Conservation (phyloP, 2,113 vertebrate genomes). For the Noctilio leporinus region DNA sequence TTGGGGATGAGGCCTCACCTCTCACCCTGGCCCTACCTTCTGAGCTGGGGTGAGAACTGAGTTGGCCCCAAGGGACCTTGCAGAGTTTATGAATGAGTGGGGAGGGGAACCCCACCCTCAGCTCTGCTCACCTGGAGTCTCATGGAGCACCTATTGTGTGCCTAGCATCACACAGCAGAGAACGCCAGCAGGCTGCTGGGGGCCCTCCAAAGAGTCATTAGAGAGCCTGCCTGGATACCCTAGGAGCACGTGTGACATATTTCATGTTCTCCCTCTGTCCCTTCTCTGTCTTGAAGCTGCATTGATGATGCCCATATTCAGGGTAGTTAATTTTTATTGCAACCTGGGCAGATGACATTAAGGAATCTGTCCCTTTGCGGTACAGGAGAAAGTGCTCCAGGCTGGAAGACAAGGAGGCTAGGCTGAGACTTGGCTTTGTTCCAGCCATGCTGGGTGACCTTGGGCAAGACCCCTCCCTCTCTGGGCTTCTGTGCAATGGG, state of each 20-base stretch:
- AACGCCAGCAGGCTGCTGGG: not conserved
- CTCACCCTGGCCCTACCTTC: not conserved
- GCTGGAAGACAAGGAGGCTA: not conserved
- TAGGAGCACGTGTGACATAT: not conserved
- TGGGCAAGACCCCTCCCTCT: not conserved
- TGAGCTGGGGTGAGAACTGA: not conserved
- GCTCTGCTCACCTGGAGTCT: not conserved
- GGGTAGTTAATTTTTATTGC: slow-evolving; percentile 70
- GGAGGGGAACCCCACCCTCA: not conserved
- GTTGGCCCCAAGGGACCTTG: not conserved
- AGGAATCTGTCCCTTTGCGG: slow-evolving; percentile 11
- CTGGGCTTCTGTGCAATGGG: not conserved
- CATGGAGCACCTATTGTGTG: accelerated
- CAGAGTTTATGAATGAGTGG: not conserved
- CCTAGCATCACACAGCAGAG: not conserved
- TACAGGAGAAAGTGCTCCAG: not conserved
- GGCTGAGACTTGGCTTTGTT: not conserved
- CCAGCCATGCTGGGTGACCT: not conserved
- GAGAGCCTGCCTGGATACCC: not conserved
- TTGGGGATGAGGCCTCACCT: not conserved
- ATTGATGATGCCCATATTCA: slow-evolving; percentile 39
- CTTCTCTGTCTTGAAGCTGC: not conserved
- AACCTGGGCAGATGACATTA: slow-evolving; percentile 48
- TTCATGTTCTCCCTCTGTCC: not conserved
- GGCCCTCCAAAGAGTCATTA: not conserved